A percentile compares a stretch with the other conserved stretches of the same genome.
Conservation (phyloP, 1,140 invertebrate species). For the Danaus plexippus region DNA sequence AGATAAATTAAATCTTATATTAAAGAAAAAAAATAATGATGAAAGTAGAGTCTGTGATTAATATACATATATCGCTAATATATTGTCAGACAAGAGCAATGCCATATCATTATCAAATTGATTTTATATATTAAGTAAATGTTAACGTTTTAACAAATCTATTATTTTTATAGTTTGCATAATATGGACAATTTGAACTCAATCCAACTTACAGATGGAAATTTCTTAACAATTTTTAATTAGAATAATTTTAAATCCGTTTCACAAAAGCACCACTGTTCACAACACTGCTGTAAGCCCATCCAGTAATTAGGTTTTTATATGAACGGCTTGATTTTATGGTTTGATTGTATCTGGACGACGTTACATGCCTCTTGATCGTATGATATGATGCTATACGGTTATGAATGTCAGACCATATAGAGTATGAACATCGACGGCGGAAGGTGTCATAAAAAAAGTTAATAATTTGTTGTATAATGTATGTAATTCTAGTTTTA, state of each 20-base stretch:
- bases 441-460: slow-evolving; percentile 53
- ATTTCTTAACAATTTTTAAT: too few relatives aligned
- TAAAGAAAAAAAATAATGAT: slow-evolving; percentile 42
- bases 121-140: slow-evolving; percentile 52
- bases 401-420: slow-evolving; percentile 43
- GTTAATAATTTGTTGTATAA: slow-evolving; percentile 70
- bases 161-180: slow-evolving; percentile 35
- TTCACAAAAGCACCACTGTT: slow-evolving; percentile 4
- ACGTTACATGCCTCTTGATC: slow-evolving; percentile 52
- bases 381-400: slow-evolving; percentile 19
- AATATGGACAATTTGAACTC: slow-evolving; percentile 25
- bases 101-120: slow-evolving; percentile 67
- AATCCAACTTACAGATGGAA: slow-evolving; percentile 8
- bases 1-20: slow-evolving; percentile 41
- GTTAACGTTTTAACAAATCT: slow-evolving; percentile 26
- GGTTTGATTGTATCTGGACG: slow-evolving; percentile 62
- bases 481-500: slow-evolving; percentile 70
- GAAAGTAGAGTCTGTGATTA: slow-evolving; percentile 65
- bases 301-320: slow-evolving; percentile 1
- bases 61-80: slow-evolving; percentile 63
- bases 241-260: not conserved
- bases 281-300: slow-evolving; percentile 6
- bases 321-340: not conserved
- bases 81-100: slow-evolving; percentile 52
- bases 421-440: slow-evolving; percentile 38